These are phyloP conservation scores for Melanostigma gelatinosum DNA, from an alignment of 2,113 vertebrate genomes.

Conservation along the genomic window DNA sequence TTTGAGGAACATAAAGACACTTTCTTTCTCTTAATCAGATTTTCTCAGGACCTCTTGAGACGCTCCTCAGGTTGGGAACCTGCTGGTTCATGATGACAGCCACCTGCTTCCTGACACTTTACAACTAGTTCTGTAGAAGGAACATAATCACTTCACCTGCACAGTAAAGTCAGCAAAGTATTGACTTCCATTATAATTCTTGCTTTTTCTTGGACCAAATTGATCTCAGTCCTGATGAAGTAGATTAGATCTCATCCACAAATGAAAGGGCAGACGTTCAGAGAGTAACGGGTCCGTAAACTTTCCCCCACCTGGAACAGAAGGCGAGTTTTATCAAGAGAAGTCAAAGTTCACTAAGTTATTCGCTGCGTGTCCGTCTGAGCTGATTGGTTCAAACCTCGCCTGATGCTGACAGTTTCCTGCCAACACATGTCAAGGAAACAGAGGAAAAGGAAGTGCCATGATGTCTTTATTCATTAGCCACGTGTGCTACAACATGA, in stretches of 20 bases:
- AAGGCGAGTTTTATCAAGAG: slow-evolving; percentile 52
- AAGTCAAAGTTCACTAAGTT: slow-evolving; percentile 74
- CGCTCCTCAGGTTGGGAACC: neutral
- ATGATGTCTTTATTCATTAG: slow-evolving; percentile 59
- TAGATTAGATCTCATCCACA: neutral
- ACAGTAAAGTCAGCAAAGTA: neutral
- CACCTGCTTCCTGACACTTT: slow-evolving; percentile 2
- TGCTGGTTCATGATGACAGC: no score
- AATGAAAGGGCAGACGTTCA: slow-evolving; percentile 12
- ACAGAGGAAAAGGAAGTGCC: neutral
- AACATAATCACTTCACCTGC: neutral
- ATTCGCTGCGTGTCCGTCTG: slow-evolving; percentile 68
- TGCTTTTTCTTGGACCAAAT: neutral
- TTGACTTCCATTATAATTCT: neutral
- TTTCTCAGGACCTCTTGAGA: no score
- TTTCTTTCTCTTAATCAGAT: no score
- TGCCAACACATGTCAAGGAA: slow-evolving; percentile 68
- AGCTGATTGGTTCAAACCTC: slow-evolving; percentile 73
- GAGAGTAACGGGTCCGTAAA: slow-evolving; percentile 25
- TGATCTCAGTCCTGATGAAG: neutral
- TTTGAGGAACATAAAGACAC: no score
- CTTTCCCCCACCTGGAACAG: slow-evolving; percentile 64
- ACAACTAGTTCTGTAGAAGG: neutral
- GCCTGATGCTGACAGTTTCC: slow-evolving; percentile 76
- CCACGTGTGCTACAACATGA: slow-evolving; percentile 46